These are phyloP conservation scores for Cavia aperea DNA, from an alignment of 2,113 vertebrate species.

Conservation along the genomic window DNA sequence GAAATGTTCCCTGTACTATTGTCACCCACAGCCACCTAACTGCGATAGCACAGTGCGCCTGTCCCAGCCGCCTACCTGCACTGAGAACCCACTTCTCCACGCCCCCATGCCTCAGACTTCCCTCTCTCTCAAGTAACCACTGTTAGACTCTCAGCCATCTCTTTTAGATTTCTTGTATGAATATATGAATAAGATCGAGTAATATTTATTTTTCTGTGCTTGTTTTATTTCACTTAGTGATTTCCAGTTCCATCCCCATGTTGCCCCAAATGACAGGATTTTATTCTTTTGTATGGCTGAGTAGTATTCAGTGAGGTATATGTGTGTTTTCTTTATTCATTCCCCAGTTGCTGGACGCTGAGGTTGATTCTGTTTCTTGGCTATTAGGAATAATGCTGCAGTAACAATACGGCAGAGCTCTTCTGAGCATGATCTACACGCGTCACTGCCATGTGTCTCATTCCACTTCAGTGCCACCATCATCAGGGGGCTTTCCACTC, in stretches of 20 bases:
- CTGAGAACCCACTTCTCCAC: too few relatives aligned
- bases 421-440: neutral
- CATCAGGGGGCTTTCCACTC: fast-evolving
- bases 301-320: neutral
- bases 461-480: fast-evolving
- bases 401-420: too few relatives aligned
- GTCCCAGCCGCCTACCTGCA: neutral
- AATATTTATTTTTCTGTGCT: neutral
- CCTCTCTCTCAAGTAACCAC: neutral
- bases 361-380: neutral
- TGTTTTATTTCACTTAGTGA: neutral
- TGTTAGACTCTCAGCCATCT: neutral
- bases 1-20: neutral
- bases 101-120: too few relatives aligned
- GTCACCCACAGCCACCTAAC: neutral
- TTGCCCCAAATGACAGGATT: neutral
- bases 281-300: neutral
- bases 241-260: neutral
- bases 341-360: neutral
- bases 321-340: neutral
- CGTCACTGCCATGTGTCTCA: fast-evolving
- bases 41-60: neutral
- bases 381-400: neutral
- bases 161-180: neutral
- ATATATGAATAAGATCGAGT: neutral